phyloP scores from a whole-genome alignment of 92 coral and sea anemone species.

The Siderastrea radians region DNA sequence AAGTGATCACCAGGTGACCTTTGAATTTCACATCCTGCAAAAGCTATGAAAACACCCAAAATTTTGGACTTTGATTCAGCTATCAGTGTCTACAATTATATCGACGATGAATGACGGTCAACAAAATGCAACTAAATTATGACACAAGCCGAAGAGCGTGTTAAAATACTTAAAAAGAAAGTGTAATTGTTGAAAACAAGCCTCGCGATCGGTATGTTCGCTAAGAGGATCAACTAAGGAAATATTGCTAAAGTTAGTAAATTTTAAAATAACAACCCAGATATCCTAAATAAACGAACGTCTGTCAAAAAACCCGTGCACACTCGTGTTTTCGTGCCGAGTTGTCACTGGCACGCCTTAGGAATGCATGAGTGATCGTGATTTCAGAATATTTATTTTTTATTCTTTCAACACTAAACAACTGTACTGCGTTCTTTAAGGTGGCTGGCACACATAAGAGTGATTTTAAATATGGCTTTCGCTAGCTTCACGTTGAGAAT shows the following conservation, averaged over 20 bases:
- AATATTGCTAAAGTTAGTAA: not conserved
- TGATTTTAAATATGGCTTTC: not conserved
- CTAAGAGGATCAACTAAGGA: not conserved
- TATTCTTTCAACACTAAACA: slow-evolving; percentile 9
- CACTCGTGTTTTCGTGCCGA: not conserved
- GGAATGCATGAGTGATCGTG: not conserved
- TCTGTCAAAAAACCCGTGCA: not conserved
- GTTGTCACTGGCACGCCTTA: not conserved
- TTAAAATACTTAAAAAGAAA: not conserved
- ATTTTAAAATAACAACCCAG: not conserved
- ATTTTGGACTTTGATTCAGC: not conserved
- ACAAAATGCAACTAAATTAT: not conserved
- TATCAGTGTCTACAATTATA: not conserved
- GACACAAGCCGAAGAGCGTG: slow-evolving; percentile 16
- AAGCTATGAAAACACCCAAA: not conserved
- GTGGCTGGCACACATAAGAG: not conserved
- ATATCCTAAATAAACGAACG: not conserved
- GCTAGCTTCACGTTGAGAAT: not conserved
- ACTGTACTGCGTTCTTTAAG: not conserved
- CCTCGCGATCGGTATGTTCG: not conserved
- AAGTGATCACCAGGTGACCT: too few relatives aligned
- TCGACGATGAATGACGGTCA: not conserved
- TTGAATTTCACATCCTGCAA: not conserved
- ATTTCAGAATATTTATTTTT: not conserved
- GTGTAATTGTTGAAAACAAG: not conserved